A percentile compares a stretch with the other conserved stretches of the same genome.
Conservation (phyloP, 2,113 vertebrate species). For the Clinocottus analis region DNA sequence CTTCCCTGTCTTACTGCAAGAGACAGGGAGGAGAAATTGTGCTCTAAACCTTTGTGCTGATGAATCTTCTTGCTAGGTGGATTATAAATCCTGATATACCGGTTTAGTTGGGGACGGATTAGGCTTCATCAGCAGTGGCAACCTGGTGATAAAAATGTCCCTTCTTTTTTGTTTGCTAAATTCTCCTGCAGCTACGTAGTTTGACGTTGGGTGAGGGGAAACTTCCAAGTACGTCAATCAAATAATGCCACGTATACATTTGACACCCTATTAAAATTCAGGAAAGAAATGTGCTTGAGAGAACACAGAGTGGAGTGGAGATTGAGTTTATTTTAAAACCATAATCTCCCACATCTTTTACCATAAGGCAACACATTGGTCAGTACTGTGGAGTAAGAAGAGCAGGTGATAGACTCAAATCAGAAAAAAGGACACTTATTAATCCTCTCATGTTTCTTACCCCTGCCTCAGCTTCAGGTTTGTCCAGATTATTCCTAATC, state of each 20-base stretch:
- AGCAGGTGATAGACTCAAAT: slow-evolving; percentile 42
- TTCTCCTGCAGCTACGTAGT: neutral
- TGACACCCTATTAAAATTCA: neutral
- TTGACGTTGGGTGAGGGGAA: neutral
- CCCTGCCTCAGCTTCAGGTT: slow-evolving; percentile 39
- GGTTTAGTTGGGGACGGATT: slow-evolving; percentile 75
- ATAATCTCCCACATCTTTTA: neutral
- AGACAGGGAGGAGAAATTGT: slow-evolving; percentile 60
- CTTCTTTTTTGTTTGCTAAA: slow-evolving; percentile 5
- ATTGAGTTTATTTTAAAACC: neutral
- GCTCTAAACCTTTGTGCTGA: slow-evolving; percentile 73
- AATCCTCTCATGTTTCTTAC: slow-evolving; percentile 76
- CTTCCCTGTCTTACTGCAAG: neutral
- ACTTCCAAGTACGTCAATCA: neutral
- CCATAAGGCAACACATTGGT: neutral
- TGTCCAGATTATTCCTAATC: slow-evolving; percentile 68
- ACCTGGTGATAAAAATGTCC: slow-evolving; percentile 40
- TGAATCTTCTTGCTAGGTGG: slow-evolving; percentile 70
- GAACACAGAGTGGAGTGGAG: neutral
- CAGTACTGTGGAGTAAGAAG: slow-evolving; percentile 15
- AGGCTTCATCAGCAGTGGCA: slow-evolving; percentile 34
- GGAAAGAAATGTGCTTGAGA: neutral
- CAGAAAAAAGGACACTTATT: slow-evolving; percentile 51
- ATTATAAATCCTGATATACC: slow-evolving; percentile 76
- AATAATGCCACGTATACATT: neutral